Percentiles rank a stretch among this genome's conserved stretches.
These are phyloP conservation scores for Tetropium fuscum DNA, from an alignment of 2,888 invertebrate genomes.

Conservation along the genomic window DNA sequence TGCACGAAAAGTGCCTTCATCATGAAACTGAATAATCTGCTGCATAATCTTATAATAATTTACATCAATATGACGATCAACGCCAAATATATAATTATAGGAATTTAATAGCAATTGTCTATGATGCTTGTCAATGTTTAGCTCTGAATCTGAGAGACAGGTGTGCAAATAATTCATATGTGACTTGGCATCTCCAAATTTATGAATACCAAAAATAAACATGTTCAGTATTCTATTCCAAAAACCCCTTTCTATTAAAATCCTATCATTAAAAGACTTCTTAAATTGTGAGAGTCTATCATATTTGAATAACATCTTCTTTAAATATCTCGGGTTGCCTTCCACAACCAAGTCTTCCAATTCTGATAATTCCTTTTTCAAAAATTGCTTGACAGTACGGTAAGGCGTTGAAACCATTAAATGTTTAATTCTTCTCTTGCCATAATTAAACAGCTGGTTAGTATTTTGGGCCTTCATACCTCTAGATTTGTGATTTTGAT, in stretches of 20 bases:
- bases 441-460: not conserved
- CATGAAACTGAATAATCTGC: conserved; percentile 9
- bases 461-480: not conserved
- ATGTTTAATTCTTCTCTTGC: conserved; percentile 22
- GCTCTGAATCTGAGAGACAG: conserved; percentile 24
- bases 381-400: conserved; percentile 26
- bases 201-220: conserved; percentile 48
- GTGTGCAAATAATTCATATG: conserved; percentile 44
- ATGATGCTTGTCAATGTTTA: not conserved
- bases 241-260: conserved; percentile 27
- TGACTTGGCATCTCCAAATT: conserved; percentile 39
- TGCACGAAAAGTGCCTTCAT: too few species aligned
- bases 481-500: not conserved
- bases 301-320: conserved; percentile 22
- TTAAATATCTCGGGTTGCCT: conserved; percentile 20
- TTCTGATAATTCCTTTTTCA: conserved; percentile 31
- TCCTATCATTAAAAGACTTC: conserved; percentile 5
- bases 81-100: conserved; percentile 50
- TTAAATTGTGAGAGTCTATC: conserved; percentile 6
- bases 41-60: conserved; percentile 35
- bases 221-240: conserved; percentile 48
- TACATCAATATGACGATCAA: conserved; percentile 37
- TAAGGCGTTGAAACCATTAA: conserved; percentile 18
- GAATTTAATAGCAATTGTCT: conserved; percentile 37
- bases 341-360: conserved; percentile 16